A percentile compares a stretch with the other conserved stretches of the same genome.
These are phyloP conservation scores for Turritopsis rubra DNA, from an alignment of 30 jellyfish, hydroid and myxozoan genomes.

Conservation along the genomic window DNA sequence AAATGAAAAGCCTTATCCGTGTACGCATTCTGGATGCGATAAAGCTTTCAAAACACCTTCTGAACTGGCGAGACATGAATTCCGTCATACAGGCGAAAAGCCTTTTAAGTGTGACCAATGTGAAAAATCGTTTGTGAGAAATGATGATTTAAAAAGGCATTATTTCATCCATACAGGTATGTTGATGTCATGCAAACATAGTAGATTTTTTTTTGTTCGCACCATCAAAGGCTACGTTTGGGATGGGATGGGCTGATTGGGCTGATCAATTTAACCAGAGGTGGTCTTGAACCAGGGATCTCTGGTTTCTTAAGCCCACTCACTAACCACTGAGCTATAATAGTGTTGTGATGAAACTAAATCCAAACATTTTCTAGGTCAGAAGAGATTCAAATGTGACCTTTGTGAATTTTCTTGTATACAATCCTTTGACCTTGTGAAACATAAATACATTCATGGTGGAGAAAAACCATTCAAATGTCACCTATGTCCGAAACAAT, in stretches of 20 bases:
- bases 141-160: constrained; percentile 86
- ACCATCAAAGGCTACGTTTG: not conserved
- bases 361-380: constrained; percentile 38
- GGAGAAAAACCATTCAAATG: constrained; percentile 96
- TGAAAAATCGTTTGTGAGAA: constrained; percentile 77
- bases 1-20: constrained; percentile 70
- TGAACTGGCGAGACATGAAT: constrained; percentile 85
- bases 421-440: constrained; percentile 91
- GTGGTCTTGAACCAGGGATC: too few relatives aligned
- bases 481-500: constrained; percentile 71
- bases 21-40: constrained; percentile 65
- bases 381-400: constrained; percentile 89
- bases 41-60: constrained; percentile 94
- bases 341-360: not conserved
- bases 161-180: constrained; percentile 88
- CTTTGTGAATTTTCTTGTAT: constrained; percentile 94
- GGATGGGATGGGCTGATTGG: not conserved
- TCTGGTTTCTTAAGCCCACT: too few relatives aligned
- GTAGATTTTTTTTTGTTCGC: not conserved
- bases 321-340: too few relatives aligned
- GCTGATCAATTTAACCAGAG: too few relatives aligned
- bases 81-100: constrained; percentile 93
- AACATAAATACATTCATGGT: constrained; percentile 89
- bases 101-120: constrained; percentile 88
- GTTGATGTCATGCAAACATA: not conserved